phyloP scores from a whole-genome alignment of 2,797 vertebrate genomes.

The Argentina silus region DNA sequence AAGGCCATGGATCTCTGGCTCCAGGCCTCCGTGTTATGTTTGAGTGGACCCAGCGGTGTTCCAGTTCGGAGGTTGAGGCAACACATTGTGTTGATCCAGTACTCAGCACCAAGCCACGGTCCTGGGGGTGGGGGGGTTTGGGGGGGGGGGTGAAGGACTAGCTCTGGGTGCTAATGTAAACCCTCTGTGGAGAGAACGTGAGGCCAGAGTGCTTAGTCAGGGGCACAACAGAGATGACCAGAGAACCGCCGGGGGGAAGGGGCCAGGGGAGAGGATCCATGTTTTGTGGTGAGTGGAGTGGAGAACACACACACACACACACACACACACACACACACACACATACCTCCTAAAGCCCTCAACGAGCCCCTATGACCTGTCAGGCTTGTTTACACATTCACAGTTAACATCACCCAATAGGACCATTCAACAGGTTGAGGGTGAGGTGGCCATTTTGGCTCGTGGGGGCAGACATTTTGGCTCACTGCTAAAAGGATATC shows the following conservation, averaged over 20 bases:
- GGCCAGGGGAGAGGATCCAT: neutral
- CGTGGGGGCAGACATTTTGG: too few relatives aligned
- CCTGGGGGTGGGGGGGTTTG: slow-evolving; percentile 19
- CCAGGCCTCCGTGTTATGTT: slow-evolving; percentile 59
- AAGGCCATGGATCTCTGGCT: slow-evolving; percentile 46
- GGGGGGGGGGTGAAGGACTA: slow-evolving; percentile 21
- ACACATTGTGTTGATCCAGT: slow-evolving; percentile 66
- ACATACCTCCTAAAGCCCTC: too few relatives aligned
- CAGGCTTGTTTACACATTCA: too few relatives aligned
- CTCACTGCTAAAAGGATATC: neutral
- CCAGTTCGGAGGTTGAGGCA: slow-evolving; percentile 59
- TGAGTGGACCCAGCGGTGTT: slow-evolving; percentile 57
- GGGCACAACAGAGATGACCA: slow-evolving; percentile 54
- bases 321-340: too few relatives aligned
- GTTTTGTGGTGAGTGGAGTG: too few relatives aligned
- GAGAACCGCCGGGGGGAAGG: neutral
- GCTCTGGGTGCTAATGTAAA: neutral
- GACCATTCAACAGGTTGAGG: too few relatives aligned
- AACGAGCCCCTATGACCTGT: neutral
- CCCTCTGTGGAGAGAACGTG: neutral
- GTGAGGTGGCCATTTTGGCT: too few relatives aligned
- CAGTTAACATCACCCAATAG: too few relatives aligned
- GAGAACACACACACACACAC: too few relatives aligned
- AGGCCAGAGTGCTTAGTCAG: slow-evolving; percentile 29
- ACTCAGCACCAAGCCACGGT: slow-evolving; percentile 44